A percentile compares a stretch with the other conserved stretches of the same genome.
phyloP scores from a whole-genome alignment of 1,140 invertebrate species.

The Habropoda laboriosa region DNA sequence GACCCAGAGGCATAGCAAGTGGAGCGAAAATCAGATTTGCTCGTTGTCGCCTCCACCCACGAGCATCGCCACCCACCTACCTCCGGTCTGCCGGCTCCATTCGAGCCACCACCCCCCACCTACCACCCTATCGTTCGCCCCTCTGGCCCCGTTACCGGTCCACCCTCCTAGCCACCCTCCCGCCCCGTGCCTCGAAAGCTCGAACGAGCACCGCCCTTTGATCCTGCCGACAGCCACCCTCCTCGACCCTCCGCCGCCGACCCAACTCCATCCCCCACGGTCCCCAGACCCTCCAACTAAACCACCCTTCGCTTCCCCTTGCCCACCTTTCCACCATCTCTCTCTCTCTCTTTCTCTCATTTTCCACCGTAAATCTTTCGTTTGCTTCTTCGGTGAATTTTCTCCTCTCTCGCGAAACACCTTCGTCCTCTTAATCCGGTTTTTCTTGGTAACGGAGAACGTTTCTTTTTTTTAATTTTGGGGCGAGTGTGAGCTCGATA shows the following conservation, averaged over 20 bases:
- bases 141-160: constrained; percentile 36
- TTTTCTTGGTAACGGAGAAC: background rate
- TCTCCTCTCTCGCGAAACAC: constrained; percentile 20
- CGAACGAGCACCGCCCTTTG: constrained; percentile 79
- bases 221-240: constrained; percentile 80
- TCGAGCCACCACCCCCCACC: constrained; percentile 48
- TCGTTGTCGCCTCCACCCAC: constrained; percentile 80
- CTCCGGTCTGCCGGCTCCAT: constrained; percentile 70
- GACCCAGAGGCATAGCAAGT: constrained; percentile 74
- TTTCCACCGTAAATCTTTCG: background rate
- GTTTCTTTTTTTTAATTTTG: no score
- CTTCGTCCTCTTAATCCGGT: background rate
- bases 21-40: constrained; percentile 81
- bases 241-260: constrained; percentile 66
- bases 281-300: constrained; percentile 53
- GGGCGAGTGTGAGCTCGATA: no score
- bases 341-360: background rate
- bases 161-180: constrained; percentile 42
- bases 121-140: constrained; percentile 54
- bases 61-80: constrained; percentile 65
- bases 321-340: background rate
- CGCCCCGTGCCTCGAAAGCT: constrained; percentile 69
- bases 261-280: constrained; percentile 66
- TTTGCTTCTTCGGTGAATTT: constrained; percentile 14
- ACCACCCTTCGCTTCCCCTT: constrained; percentile 39